Conservation (phyloP, 2,888 invertebrate species). For the Eupithecia pulchellata region DNA sequence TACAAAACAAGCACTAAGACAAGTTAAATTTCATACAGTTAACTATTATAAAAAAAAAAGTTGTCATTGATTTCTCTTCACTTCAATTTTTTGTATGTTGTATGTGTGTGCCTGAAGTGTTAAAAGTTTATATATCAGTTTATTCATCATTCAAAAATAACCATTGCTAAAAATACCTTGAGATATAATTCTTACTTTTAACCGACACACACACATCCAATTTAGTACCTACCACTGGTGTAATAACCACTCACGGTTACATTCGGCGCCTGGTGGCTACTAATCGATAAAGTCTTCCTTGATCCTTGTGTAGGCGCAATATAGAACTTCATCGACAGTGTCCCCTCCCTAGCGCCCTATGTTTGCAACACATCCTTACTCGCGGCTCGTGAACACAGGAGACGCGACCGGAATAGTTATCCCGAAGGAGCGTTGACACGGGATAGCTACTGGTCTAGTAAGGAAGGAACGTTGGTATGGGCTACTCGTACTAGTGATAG, state of each 20-base stretch:
- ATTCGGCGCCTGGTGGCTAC: neutral
- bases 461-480: neutral
- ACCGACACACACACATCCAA: neutral
- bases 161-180: no score
- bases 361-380: slow-evolving; percentile 31
- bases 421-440: slow-evolving; percentile 14
- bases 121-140: no score
- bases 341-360: slow-evolving; percentile 27
- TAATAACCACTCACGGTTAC: neutral
- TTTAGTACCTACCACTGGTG: neutral
- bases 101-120: no score
- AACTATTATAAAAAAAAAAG: no score
- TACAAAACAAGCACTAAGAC: no score
- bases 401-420: slow-evolving; percentile 24
- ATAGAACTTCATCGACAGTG: slow-evolving; percentile 22
- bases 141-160: no score
- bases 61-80: no score
- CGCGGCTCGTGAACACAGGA: slow-evolving; percentile 26
- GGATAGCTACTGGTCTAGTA: slow-evolving; percentile 12
- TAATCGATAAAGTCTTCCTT: no score
- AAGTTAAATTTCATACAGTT: no score
- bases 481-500: neutral
- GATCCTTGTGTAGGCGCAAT: no score
- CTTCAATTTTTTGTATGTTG: no score
- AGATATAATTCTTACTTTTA: no score